Evolutionary conservation across 2,888 invertebrate species (phyloP).

Genomic region (Aphidoletes aphidimyza): DNA sequence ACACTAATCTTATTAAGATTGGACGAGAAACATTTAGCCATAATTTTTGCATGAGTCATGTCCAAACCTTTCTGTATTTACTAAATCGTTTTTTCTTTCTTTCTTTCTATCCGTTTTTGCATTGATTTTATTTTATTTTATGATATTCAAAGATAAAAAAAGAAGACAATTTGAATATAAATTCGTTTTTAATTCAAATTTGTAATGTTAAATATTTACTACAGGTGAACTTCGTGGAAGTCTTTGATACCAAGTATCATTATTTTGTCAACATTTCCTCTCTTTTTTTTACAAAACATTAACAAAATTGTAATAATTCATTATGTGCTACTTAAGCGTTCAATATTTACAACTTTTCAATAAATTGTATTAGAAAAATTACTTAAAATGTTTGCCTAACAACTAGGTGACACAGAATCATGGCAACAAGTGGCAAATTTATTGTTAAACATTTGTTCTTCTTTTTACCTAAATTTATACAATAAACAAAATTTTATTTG

Average conservation of each 20-base stretch:
- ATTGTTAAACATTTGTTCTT: background rate
- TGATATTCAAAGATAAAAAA: background rate
- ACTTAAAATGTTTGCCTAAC: background rate
- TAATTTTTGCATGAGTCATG: background rate
- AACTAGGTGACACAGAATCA: no score
- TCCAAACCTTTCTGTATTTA: background rate
- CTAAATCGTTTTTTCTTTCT: background rate
- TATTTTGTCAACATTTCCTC: background rate
- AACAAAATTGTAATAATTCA: no score
- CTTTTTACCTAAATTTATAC: constrained; percentile 6
- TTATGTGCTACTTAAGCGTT: no score
- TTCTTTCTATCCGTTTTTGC: background rate
- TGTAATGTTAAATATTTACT: no score
- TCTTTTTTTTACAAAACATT: background rate
- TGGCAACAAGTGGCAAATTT: background rate
- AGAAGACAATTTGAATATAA: no score
- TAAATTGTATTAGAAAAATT: background rate
- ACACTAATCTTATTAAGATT: constrained; percentile 21
- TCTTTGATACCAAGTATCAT: background rate
- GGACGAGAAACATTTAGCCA: background rate
- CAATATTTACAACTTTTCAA: no score
- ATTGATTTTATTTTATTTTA: background rate
- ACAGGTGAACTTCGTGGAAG: no score
- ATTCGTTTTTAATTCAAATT: no score
- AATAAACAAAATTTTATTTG: background rate